Base-by-base conservation (phyloP, 1,140 invertebrate genomes). In the Macrotrachela quadricornifera region DNA sequence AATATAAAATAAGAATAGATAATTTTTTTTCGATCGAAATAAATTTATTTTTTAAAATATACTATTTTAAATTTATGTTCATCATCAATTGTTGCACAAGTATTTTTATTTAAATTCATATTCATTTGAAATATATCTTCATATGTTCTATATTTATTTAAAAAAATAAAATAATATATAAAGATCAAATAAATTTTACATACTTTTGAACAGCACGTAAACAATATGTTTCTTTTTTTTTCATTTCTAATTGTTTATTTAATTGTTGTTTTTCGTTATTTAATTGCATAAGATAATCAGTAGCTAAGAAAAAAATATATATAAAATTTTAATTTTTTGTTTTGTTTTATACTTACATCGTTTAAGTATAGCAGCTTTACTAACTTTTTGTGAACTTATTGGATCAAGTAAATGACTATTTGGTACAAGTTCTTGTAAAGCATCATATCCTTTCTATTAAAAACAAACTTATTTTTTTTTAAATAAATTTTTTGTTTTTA, bases 331-430 rank as follows among this genome's bases (percentile, higher is more conserved):
- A 51, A 10, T 9, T 46, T 13, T 1, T 1, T 18, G 21, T 9
- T 46, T 13, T 1, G 4, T 18, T 10, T 16, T 44, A 18, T 18
- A 30, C 51, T 53, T 53, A 53, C 51, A 53, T 53, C 51, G 46
- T 53, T 53, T 53, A 10, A 53, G 45, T n/a, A 53, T 44, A 41
- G 51, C 46, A 47, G 51, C 51, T 53, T 53, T 53, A 37, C 51
- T 46, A 4, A 53, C 46, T 53, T 53, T 53, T 53, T 53, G 51
- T 15, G 40, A 43, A 53, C 51, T 53, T 17, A 44, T 46, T n/a
- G 51, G 51, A 47, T 53, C 51, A 44, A 53, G 46, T n/a, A 38
- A 53, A n/a, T 53, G 44, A 48, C 51, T 46, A 13, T 38, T 47
- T 12, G 51, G 51, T 12, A 53, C 51, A 46, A 53, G 46, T 18